Conservation (phyloP, 2,113 vertebrate species). For the Rhinolophus sinicus region DNA sequence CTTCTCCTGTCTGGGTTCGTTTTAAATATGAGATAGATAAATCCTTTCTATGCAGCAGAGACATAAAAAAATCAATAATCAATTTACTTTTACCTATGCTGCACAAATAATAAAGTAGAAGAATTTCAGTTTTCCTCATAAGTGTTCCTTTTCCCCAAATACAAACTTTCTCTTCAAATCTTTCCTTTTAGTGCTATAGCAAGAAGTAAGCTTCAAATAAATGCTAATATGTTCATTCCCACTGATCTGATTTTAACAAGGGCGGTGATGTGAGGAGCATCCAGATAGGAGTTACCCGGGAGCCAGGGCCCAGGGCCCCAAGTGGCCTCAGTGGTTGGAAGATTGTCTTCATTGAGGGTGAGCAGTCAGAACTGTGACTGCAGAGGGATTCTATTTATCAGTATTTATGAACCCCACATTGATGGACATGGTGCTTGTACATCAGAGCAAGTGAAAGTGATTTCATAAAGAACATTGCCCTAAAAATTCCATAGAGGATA, state of each 20-base stretch:
- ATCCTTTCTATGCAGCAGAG: not conserved
- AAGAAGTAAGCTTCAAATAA: not conserved
- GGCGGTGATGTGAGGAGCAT: not conserved
- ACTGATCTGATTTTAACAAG: not conserved
- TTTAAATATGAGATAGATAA: conserved; percentile 62
- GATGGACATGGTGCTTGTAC: not conserved
- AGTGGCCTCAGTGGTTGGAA: not conserved
- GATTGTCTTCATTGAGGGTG: not conserved
- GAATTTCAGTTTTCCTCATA: conserved; percentile 21
- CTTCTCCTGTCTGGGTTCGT: not conserved
- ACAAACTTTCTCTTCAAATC: not conserved
- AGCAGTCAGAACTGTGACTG: not conserved
- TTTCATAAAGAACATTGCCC: not conserved
- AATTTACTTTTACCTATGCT: conserved; percentile 57
- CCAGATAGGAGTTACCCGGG: not conserved
- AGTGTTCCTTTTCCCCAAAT: not conserved
- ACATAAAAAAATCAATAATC: conserved; percentile 31
- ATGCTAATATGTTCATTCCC: not conserved
- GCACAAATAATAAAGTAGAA: conserved; percentile 38
- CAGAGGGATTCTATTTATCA: not conserved
- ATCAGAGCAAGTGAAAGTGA: conserved; percentile 48
- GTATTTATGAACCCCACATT: not conserved
- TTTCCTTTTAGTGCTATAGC: not conserved
- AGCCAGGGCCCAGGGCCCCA: not conserved
- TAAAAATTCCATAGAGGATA: not conserved